phyloP scores from a whole-genome alignment of 1,140 invertebrate genomes.

The Cydia splendana region DNA sequence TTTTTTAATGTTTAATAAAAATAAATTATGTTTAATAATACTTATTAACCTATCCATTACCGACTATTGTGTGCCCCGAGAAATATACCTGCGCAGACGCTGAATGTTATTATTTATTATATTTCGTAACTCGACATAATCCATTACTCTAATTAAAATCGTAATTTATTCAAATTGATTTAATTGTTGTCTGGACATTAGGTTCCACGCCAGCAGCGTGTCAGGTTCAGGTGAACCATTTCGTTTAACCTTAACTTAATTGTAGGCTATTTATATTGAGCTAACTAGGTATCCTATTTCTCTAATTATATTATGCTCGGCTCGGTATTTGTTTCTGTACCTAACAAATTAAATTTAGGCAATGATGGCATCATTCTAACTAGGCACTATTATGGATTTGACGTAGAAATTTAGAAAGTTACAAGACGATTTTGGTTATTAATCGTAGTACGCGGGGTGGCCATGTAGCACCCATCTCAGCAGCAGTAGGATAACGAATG shows the following conservation, averaged over 20 bases:
- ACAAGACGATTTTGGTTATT: neutral
- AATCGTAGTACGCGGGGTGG: conserved; percentile 53
- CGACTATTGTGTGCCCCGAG: neutral
- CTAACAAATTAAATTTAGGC: neutral
- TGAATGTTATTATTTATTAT: neutral
- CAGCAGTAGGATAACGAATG: conserved; percentile 55
- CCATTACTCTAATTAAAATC: no score
- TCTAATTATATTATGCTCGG: neutral
- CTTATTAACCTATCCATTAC: neutral
- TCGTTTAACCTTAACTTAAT: no score
- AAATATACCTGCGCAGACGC: neutral
- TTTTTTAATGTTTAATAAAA: neutral
- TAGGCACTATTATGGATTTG: no score
- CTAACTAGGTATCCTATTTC: no score
- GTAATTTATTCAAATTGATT: no score
- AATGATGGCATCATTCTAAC: neutral
- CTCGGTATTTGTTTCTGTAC: neutral
- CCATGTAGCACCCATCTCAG: conserved; percentile 64
- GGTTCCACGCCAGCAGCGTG: no score
- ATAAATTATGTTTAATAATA: conserved; percentile 3
- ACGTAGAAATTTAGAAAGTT: no score
- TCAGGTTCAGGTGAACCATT: no score
- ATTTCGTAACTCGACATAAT: neutral
- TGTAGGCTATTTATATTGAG: no score
- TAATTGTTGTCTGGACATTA: no score